Evolutionary conservation across 2,113 vertebrate species (phyloP), one percentile per base, ranked within the genome.

Genomic region (Aegypius monachus): DNA sequence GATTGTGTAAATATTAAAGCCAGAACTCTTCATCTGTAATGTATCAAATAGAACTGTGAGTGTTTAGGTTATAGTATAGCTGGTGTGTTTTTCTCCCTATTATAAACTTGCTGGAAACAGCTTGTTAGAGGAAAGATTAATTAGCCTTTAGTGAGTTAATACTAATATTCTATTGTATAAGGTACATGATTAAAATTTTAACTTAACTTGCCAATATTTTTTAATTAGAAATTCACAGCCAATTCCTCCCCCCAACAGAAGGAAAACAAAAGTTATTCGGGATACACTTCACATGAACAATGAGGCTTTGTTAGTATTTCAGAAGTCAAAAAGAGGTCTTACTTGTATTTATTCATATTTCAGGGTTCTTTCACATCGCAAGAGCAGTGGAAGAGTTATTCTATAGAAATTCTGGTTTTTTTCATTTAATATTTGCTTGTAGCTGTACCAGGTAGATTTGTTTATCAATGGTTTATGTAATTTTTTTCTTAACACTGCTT

Each of bases 61-160:
- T 90, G 17, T 82, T 81, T 55, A 65, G 11, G 6, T 67, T 87
- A 40, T 56, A 52, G 26, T 47, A 12, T 52, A 52, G 70, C 36
- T 80, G 47, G 10, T 84, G 38, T 1, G 1, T 27, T 88, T 59
- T 38, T 2, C 0, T 3, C 36, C 9, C 36, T 3, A 0, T 62
- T 75, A 40, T 4, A 68, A 55, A 84, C 21, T 52, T 79, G 21
- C 47, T 88, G 81, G 65, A 89, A 96, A 27, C 10, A 40, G 23
- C 22, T 88, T 77, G 26, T 73, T 88, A 81, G 10, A 73, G 29
- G 16, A 73, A 73, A 59, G n/a, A 70, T 92, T 72, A 65, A 48
- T 80, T 72, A 83, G 26, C 42, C 38, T 78, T 42, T 62, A 73
- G 23, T 86, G 63, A 90, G 19, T 45, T 56, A 66, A 75, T 43